Conservation (phyloP, 1,140 invertebrate genomes). For the Hypsibius dujardini region DNA sequence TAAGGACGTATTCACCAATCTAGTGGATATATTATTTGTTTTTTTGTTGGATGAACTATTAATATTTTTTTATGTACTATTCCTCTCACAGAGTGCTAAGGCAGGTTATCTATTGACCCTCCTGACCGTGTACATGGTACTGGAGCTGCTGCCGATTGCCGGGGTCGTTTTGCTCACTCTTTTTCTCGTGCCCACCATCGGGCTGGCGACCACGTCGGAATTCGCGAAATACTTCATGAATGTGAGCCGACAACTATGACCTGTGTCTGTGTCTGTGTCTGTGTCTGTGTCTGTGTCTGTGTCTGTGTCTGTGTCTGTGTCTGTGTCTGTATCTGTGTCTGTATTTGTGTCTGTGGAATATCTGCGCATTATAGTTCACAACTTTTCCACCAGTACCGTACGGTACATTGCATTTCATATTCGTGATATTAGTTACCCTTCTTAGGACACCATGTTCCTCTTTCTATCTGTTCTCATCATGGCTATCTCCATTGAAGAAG, state of each 20-base stretch:
- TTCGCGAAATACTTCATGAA: not conserved
- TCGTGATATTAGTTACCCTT: not conserved
- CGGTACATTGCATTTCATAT: not conserved
- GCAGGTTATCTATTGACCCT: not conserved
- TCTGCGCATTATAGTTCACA: too few relatives aligned
- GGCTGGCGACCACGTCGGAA: not conserved
- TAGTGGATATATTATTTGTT: not conserved
- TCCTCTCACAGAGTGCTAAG: constrained; percentile 8
- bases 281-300: too few relatives aligned
- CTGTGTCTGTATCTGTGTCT: too few relatives aligned
- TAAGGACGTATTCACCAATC: not conserved
- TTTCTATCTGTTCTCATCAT: not conserved
- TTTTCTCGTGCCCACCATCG: constrained; percentile 3
- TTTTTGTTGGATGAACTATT: too few relatives aligned
- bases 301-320: too few relatives aligned
- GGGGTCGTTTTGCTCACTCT: not conserved
- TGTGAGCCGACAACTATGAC: too few relatives aligned
- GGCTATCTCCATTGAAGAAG: constrained; percentile 4
- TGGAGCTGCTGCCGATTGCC: not conserved
- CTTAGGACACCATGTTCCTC: constrained; percentile 5
- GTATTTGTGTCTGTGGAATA: too few relatives aligned
- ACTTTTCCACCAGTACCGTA: not conserved
- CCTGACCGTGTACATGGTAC: not conserved
- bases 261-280: too few relatives aligned
- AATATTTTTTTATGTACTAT: too few relatives aligned